Evolutionary conservation across 2,113 vertebrate genomes (phyloP).

Genomic region (Cryptotis parvus): DNA sequence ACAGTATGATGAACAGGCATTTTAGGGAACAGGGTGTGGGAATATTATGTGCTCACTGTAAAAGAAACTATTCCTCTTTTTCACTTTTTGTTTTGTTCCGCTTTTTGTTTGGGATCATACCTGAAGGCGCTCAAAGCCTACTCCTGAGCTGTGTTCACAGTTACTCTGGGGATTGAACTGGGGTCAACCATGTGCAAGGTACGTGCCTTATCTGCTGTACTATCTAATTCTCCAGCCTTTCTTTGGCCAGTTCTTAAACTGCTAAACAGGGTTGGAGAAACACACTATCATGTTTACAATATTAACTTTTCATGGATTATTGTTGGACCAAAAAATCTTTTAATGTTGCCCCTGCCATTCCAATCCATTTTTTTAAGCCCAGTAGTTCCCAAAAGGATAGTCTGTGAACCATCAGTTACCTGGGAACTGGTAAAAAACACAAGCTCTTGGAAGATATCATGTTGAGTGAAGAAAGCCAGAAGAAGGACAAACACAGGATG

Average conservation of each 20-base stretch:
- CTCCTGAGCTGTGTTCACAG: too few relatives aligned
- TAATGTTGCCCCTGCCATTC: fast-evolving
- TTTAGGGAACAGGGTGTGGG: neutral
- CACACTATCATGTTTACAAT: neutral
- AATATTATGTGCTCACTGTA: neutral
- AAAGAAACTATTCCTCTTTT: neutral
- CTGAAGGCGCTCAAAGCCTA: too few relatives aligned
- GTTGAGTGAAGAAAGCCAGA: too few relatives aligned
- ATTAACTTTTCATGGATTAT: neutral
- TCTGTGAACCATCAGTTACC: neutral
- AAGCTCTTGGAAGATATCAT: too few relatives aligned
- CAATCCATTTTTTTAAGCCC: neutral
- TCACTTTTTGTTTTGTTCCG: too few relatives aligned
- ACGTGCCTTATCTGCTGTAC: too few relatives aligned
- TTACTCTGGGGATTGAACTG: too few relatives aligned
- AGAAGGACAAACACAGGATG: too few relatives aligned
- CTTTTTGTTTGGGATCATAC: too few relatives aligned
- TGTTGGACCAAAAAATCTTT: neutral
- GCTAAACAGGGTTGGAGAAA: neutral
- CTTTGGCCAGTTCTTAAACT: neutral
- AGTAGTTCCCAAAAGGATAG: neutral
- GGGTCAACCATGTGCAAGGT: too few relatives aligned
- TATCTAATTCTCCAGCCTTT: conserved; percentile 9
- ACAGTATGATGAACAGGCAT: neutral
- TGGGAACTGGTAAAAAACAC: neutral